Base-by-base conservation (phyloP, 2,888 invertebrate genomes). In the Ornithoptera priamus region DNA sequence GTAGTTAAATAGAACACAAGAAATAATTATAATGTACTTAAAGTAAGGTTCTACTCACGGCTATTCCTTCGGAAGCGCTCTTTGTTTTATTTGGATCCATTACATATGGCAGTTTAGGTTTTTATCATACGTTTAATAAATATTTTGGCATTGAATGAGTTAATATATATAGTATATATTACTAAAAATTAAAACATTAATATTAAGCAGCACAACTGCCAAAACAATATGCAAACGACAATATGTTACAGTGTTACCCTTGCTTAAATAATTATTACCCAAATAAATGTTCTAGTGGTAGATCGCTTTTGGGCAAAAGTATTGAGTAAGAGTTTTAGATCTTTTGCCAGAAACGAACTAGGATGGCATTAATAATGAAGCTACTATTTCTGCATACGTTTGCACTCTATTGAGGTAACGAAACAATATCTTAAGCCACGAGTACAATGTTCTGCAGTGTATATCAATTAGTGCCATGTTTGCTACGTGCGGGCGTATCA, bases 61-160 rank as follows among this genome's bases (percentile, higher is more conserved):
- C 93, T 70, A 92, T 89, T 58, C 92, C 93, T 82, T 93, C 93
- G 30, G 91, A 91, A 7, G 93, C 92, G 80, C 88, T 87, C 80
- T 90, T 90, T 24, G 80, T 84, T 79, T 89, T 84, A 71, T 81
- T 85, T 58, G 78, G 80, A 78, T 90, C 91, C 91, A 92, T 90
- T 68, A 60, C 62, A 70, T 24, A 20, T 56, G 58, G 61, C 58
- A 58, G 68, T 67, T 64, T 63, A 57, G 5, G 17, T 10, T 46
- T 67, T 56, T n/a, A 20, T 50, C 18, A 50, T 15, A 17, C 1
- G 5, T 50, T 50, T 50, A 50, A 50, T 15, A 50, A 18, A 18
- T 50, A 50, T 50, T 12, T 15, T 50, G 15, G 2, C 50, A 50
- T 50, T 15, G 50, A 50, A 50, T 50, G 2, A 50, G 15, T 50